phyloP scores from a whole-genome alignment of 2,797 vertebrate genomes.

The Sciurus vulgaris region DNA sequence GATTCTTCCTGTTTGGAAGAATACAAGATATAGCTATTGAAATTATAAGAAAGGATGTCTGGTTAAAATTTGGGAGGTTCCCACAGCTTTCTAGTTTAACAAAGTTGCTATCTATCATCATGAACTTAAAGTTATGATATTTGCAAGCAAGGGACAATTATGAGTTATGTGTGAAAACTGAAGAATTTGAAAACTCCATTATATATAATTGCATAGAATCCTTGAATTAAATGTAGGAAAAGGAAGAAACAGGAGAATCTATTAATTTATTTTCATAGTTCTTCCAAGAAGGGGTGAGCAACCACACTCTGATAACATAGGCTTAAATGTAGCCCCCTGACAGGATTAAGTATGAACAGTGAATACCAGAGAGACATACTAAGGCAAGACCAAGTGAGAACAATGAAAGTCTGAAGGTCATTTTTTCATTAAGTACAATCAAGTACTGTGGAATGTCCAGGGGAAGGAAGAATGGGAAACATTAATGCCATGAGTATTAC shows the following conservation, averaged over 20 bases:
- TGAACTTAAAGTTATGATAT: slow-evolving; percentile 43
- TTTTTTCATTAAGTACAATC: background rate
- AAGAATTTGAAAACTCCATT: background rate
- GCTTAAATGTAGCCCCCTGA: background rate
- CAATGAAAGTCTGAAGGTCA: slow-evolving; percentile 31
- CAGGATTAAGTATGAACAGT: background rate
- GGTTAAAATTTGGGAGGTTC: slow-evolving; percentile 40
- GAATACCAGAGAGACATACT: slow-evolving; percentile 6
- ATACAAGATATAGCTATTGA: background rate
- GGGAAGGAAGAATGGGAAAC: background rate
- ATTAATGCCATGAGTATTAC: background rate
- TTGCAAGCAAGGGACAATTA: slow-evolving; percentile 22
- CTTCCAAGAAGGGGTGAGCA: background rate
- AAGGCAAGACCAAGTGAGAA: background rate
- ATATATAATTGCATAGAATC: slow-evolving; percentile 35
- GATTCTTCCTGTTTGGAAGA: slow-evolving; percentile 22
- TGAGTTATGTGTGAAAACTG: background rate
- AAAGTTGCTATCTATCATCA: background rate
- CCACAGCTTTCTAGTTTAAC: background rate
- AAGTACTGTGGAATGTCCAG: background rate
- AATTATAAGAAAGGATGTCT: slow-evolving; percentile 38
- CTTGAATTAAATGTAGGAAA: background rate
- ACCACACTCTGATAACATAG: background rate
- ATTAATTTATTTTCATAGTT: slow-evolving; percentile 51
- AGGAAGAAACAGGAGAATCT: slow-evolving; percentile 33